phyloP scores from a whole-genome alignment of 2,888 invertebrate species.

The Polydrusus tereticollis region DNA sequence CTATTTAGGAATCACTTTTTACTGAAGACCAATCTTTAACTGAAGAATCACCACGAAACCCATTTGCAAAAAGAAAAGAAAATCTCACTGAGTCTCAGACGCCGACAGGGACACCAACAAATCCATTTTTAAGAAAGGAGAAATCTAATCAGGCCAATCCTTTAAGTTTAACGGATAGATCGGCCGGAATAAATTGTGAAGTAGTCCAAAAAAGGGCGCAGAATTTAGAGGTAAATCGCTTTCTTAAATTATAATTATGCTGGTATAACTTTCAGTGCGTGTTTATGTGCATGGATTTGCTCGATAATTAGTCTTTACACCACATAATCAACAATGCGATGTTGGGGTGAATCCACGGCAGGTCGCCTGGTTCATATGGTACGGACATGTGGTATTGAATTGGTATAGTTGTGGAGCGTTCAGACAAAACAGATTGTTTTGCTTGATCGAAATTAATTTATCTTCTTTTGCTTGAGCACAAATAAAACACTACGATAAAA shows the following conservation, averaged over 20 bases:
- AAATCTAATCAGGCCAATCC: slow-evolving; percentile 57
- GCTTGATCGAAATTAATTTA: no score
- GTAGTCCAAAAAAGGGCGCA: slow-evolving; percentile 55
- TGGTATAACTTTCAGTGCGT: not conserved
- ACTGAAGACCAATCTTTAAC: slow-evolving; percentile 26
- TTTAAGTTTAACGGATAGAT: slow-evolving; percentile 62
- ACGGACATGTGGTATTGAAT: no score
- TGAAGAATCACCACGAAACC: slow-evolving; percentile 28
- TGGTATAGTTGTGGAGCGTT: no score
- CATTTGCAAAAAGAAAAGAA: slow-evolving; percentile 27
- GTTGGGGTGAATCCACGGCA: no score
- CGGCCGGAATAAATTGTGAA: slow-evolving; percentile 61
- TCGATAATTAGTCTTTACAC: no score
- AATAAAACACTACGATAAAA: no score
- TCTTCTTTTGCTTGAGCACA: no score
- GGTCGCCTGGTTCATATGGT: no score
- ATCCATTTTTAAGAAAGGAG: slow-evolving; percentile 68
- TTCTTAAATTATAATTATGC: not conserved
- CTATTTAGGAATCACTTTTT: slow-evolving; percentile 51
- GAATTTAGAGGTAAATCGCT: slow-evolving; percentile 53
- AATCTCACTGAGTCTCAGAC: not conserved
- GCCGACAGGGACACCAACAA: slow-evolving; percentile 51
- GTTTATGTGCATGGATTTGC: no score
- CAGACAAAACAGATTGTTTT: no score
- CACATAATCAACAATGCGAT: no score